Base-by-base conservation (phyloP, 2,888 invertebrate genomes). In the Candidula unifasciata region DNA sequence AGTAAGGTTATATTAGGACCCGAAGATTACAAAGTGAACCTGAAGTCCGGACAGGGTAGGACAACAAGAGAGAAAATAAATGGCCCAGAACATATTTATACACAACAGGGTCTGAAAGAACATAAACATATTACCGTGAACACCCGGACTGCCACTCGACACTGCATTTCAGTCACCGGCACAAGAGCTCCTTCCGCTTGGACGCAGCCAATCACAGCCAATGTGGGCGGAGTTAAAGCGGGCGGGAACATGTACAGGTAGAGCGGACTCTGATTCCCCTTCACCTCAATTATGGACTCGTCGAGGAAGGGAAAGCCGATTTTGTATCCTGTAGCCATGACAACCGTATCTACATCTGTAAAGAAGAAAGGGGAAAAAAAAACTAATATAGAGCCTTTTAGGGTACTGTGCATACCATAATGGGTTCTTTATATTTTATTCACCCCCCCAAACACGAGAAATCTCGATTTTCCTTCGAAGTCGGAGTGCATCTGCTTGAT, bases 131-230 rank as follows among this genome's bases (percentile, higher is more conserved):
- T 85, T 85, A 90, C 93, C 90, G 91, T 92, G 82, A 94, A 92
- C 16, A 94, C 91, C 66, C 89, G 89, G 0, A 91, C 91, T 71
- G 94, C 94, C 87, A 94, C 91, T 13, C 94, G 90, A 64, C 94
- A 93, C 88, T 95, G 95, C 89, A 94, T 89, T 87, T 95, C 95
- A n/a, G 93, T 90, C 1, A 94, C 93, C 0, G 94, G 94, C 90
- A 94, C 93, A n/a, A 95, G 90, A 3, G 94, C 93, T 16, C 95
- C 94, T 27, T 93, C 88, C 0, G 94, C 94, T 89, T 94, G 94
- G 37, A 94, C 89, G 82, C 93, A 92, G 13, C 94, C 94, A 83
- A 95, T 93, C 27, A 94, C 90, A 52, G 94, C 94, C 73, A 95
- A 88, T 0, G 94, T 94, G 18, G 86, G 87, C 8, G 90, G 90